phyloP scores from a whole-genome alignment of 2,797 vertebrate species.

The Microctenopoma stevenorrisi region DNA sequence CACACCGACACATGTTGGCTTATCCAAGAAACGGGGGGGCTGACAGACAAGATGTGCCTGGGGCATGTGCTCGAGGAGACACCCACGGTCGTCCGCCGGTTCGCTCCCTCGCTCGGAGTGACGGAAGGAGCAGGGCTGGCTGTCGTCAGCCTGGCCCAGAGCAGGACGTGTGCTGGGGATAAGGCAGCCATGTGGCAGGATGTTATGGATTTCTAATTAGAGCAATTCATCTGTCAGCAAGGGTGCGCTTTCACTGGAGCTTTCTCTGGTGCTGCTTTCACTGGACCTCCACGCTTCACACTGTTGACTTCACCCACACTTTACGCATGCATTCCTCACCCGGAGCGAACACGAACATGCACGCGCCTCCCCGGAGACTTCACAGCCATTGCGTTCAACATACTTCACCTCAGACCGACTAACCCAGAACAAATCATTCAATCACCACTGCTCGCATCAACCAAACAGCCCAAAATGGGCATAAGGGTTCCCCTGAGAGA shows the following conservation, averaged over 20 bases:
- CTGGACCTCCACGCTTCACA: constrained; percentile 68
- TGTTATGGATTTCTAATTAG: constrained; percentile 99
- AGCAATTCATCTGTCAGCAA: constrained; percentile 99
- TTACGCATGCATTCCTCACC: constrained; percentile 60
- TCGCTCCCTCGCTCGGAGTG: constrained; percentile 79
- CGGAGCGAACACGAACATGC: constrained; percentile 45
- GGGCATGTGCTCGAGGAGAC: constrained; percentile 65
- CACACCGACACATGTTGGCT: constrained; percentile 39
- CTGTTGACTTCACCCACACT: constrained; percentile 56
- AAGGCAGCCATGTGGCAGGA: constrained; percentile 99
- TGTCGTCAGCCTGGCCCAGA: constrained; percentile 97
- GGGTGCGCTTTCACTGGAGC: constrained; percentile 94
- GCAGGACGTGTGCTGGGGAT: constrained; percentile 99
- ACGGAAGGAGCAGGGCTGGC: constrained; percentile 93
- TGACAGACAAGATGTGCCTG: constrained; percentile 62
- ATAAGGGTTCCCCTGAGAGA: constrained; percentile 54
- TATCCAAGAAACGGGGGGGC: constrained; percentile 53
- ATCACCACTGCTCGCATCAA: constrained; percentile 53
- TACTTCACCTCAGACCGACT: constrained; percentile 45
- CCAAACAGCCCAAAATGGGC: constrained; percentile 44
- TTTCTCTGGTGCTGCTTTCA: constrained; percentile 71
- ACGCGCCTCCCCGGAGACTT: constrained; percentile 36
- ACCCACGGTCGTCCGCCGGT: constrained; percentile 69
- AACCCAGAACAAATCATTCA: constrained; percentile 69
- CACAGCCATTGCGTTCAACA: constrained; percentile 54